phyloP scores from a whole-genome alignment of 2,888 invertebrate species.

The Yponomeuta evonymella region DNA sequence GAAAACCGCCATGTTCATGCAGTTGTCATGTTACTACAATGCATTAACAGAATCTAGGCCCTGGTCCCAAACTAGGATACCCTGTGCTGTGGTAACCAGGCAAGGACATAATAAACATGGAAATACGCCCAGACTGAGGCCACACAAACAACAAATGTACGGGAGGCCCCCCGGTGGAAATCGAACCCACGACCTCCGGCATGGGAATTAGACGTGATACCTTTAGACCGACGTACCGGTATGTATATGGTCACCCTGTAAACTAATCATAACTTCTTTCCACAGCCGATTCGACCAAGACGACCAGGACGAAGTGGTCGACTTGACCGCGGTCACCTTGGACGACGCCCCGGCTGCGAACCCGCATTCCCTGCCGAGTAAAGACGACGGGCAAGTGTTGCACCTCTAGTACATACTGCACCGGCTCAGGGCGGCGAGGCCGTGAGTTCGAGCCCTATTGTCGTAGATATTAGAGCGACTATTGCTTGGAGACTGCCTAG shows the following conservation, averaged over 20 bases:
- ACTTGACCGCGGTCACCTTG: constrained; percentile 84
- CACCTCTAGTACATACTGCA: constrained; percentile 64
- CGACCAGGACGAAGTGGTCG: constrained; percentile 94
- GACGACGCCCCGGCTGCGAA: constrained; percentile 63
- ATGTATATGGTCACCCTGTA: not conserved
- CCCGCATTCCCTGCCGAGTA: constrained; percentile 44
- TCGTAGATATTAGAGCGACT: not conserved
- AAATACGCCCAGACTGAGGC: no score
- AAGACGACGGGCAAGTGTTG: constrained; percentile 69
- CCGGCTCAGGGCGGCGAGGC: constrained; percentile 27
- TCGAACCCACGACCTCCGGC: no score
- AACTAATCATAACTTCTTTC: not conserved
- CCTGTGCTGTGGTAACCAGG: no score
- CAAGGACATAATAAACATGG: no score
- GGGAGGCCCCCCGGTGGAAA: no score
- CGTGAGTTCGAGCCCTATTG: constrained; percentile 2
- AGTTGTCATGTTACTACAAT: no score
- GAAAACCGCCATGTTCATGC: no score
- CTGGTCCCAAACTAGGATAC: no score
- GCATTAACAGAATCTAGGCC: no score
- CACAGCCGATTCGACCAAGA: constrained; percentile 63
- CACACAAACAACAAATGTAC: no score
- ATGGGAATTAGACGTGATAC: no score
- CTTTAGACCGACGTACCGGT: no score
- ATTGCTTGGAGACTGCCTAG: not conserved